Percentiles rank a stretch among this genome's conserved stretches.
Conservation (phyloP, 2,888 invertebrate species). For the Geotrupes spiniger region DNA sequence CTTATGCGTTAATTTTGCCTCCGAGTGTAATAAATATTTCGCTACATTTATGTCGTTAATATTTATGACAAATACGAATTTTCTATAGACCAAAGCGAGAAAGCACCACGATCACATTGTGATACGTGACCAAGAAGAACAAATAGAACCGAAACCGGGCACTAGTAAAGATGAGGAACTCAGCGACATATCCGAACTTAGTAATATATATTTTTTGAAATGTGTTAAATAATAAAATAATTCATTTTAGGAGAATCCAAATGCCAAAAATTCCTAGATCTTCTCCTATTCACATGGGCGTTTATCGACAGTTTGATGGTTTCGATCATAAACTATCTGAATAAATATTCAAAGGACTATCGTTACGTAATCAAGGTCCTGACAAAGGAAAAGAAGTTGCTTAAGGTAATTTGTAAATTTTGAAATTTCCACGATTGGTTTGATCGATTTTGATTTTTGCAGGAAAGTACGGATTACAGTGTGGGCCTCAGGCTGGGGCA, state of each 20-base stretch:
- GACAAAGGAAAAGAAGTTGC: slow-evolving; percentile 79
- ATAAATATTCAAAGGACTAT: slow-evolving; percentile 89
- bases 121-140: slow-evolving; percentile 25
- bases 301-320: slow-evolving; percentile 77
- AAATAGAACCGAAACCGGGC: slow-evolving; percentile 42
- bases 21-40: too few species aligned
- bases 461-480: slow-evolving; percentile 72
- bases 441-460: slow-evolving; percentile 30
- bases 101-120: not conserved
- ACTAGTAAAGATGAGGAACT: slow-evolving; percentile 46
- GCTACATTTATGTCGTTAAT: too few species aligned
- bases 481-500: slow-evolving; percentile 65
- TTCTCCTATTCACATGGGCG: slow-evolving; percentile 62
- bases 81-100: not conserved
- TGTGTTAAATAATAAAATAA: slow-evolving; percentile 2
- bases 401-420: slow-evolving; percentile 64
- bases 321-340: slow-evolving; percentile 77
- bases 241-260: slow-evolving; percentile 11
- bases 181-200: slow-evolving; percentile 39
- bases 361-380: slow-evolving; percentile 90
- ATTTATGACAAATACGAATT: too few species aligned
- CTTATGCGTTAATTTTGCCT: too few species aligned
- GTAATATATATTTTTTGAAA: too few species aligned
- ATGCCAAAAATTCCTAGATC: slow-evolving; percentile 54
- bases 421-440: not conserved